A percentile compares a stretch with the other conserved stretches of the same genome.
phyloP scores from a whole-genome alignment of 2,113 vertebrate genomes.

The Hippocampus barbouri region DNA sequence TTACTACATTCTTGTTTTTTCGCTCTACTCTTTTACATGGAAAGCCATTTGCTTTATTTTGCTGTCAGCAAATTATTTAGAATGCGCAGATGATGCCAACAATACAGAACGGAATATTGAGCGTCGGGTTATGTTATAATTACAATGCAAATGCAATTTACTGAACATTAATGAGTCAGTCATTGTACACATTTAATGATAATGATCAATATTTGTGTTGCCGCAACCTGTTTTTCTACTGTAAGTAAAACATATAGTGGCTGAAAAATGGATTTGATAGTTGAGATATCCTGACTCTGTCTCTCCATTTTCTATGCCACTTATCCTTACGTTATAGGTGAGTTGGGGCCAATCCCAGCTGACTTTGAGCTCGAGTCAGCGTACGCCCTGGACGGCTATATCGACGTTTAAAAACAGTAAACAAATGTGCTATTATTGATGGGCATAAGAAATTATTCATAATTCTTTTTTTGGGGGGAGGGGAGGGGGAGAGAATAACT shows the following conservation, averaged over 20 bases:
- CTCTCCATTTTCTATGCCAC: not conserved
- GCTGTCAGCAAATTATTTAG: slow-evolving; percentile 10
- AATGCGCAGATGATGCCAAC: slow-evolving; percentile 16
- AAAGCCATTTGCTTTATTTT: slow-evolving; percentile 20
- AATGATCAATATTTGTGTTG: not conserved
- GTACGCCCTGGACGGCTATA: too few relatives aligned
- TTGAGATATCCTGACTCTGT: not conserved
- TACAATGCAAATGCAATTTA: not conserved
- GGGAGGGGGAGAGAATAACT: too few relatives aligned
- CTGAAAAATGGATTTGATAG: not conserved
- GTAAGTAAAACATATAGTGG: not conserved
- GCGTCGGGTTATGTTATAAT: not conserved
- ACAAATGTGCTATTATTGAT: too few relatives aligned
- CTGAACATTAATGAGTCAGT: not conserved
- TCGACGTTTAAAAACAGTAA: too few relatives aligned
- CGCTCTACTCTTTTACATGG: slow-evolving; percentile 41
- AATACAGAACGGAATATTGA: not conserved
- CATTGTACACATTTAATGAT: not conserved
- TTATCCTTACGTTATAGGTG: not conserved
- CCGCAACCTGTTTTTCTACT: not conserved
- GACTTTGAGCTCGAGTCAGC: not conserved
- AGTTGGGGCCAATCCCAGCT: not conserved
- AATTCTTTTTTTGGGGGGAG: too few relatives aligned
- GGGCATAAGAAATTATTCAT: too few relatives aligned
- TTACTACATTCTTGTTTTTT: slow-evolving; percentile 60